A percentile compares a stretch with the other conserved stretches of the same genome.
phyloP scores from a whole-genome alignment of 1,140 invertebrate species.

The Hermetia illucens region DNA sequence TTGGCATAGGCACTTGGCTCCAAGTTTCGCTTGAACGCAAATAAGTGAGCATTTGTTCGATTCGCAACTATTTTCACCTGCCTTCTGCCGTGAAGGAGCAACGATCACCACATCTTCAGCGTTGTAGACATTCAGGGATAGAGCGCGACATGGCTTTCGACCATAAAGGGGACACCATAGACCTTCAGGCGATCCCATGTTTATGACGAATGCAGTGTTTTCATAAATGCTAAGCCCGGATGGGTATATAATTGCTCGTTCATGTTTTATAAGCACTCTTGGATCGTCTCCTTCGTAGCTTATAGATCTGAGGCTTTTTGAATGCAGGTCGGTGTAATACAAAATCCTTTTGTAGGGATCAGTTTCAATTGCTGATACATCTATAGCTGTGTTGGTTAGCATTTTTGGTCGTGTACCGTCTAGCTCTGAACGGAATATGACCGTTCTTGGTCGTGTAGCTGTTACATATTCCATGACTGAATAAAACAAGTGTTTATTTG shows the following conservation, averaged over 20 bases:
- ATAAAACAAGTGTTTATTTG: constrained; percentile 41
- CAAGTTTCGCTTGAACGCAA: constrained; percentile 34
- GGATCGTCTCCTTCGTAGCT: constrained; percentile 45
- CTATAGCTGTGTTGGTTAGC: constrained; percentile 27
- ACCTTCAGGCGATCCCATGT: constrained; percentile 31
- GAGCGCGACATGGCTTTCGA: constrained; percentile 28
- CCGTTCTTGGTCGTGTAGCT: constrained; percentile 29
- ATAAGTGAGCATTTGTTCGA: constrained; percentile 35
- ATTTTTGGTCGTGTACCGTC: constrained; percentile 41
- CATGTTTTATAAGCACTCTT: constrained; percentile 32
- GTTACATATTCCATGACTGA: constrained; percentile 26
- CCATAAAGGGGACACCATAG: constrained; percentile 38
- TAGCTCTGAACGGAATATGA: constrained; percentile 44
- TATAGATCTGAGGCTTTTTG: constrained; percentile 43
- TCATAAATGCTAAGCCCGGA: constrained; percentile 41
- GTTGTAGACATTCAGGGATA: constrained; percentile 29
- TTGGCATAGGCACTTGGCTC: constrained; percentile 39
- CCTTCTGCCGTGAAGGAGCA: constrained; percentile 38
- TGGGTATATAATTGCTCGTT: constrained; percentile 30
- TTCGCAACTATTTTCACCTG: constrained; percentile 31
- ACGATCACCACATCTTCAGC: constrained; percentile 37
- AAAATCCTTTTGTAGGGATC: constrained; percentile 48
- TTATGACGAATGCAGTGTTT: constrained; percentile 42
- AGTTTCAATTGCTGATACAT: constrained; percentile 48
- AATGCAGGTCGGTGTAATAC: constrained; percentile 52